A percentile compares a stretch with the other conserved stretches of the same genome.
phyloP scores from a whole-genome alignment of 2,888 invertebrate species.

The Diaphora mendica region DNA sequence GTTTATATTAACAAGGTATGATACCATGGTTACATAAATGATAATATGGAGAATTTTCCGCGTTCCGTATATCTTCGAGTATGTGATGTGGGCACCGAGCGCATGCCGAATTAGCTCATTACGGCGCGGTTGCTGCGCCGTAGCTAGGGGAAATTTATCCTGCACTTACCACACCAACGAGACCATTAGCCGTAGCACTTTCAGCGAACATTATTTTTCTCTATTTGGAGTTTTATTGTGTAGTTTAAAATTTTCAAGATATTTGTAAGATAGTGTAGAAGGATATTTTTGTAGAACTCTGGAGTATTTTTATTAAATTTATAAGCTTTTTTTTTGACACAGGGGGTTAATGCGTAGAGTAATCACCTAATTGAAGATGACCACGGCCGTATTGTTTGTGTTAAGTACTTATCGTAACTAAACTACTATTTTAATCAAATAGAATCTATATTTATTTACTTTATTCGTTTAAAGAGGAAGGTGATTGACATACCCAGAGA shows the following conservation, averaged over 20 bases:
- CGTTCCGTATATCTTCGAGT: slow-evolving; percentile 57
- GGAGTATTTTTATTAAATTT: neutral
- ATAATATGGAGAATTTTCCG: slow-evolving; percentile 57
- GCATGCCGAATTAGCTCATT: slow-evolving; percentile 80
- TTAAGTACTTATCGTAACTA: neutral
- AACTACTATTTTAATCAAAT: neutral
- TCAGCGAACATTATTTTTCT: slow-evolving; percentile 55
- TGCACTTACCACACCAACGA: slow-evolving; percentile 67
- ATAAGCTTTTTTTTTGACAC: neutral
- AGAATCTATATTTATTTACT: neutral
- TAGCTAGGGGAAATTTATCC: slow-evolving; percentile 66
- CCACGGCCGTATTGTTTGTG: neutral
- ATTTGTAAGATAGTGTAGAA: neutral
- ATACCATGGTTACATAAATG: slow-evolving; percentile 41
- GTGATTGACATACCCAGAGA: no score
- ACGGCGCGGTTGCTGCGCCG: slow-evolving; percentile 62
- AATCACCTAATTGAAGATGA: neutral
- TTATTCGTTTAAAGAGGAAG: no score
- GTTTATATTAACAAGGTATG: slow-evolving; percentile 21
- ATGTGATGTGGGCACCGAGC: slow-evolving; percentile 50
- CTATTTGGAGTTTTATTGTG: slow-evolving; percentile 22
- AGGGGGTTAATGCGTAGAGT: neutral
- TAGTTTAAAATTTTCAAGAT: slow-evolving; percentile 5
- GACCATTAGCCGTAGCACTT: slow-evolving; percentile 65
- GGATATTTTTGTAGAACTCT: neutral